phyloP scores from a whole-genome alignment of 2,797 vertebrate genomes.

The Phrynocephalus guinanensis region DNA sequence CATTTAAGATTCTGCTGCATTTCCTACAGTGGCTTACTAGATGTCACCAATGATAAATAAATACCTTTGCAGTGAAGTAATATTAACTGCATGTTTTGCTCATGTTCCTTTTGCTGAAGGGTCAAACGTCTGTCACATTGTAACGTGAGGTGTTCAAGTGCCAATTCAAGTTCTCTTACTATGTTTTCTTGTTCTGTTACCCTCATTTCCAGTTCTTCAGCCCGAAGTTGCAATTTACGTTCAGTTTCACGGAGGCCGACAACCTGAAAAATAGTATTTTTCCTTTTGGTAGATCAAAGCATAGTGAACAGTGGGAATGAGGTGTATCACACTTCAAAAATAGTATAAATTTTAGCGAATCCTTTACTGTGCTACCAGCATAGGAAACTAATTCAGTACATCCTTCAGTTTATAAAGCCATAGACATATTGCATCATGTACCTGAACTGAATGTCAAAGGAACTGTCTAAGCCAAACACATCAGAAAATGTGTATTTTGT shows the following conservation, averaged over 20 bases:
- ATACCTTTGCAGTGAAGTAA: constrained; percentile 85
- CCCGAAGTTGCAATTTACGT: constrained; percentile 78
- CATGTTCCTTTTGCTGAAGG: constrained; percentile 85
- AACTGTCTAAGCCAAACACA: background rate
- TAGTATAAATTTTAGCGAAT: background rate
- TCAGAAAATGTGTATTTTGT: background rate
- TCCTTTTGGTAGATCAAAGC: background rate
- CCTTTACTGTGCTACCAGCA: background rate
- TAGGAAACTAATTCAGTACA: background rate
- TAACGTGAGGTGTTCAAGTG: constrained; percentile 81
- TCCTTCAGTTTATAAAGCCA: background rate
- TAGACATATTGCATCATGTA: background rate
- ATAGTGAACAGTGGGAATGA: background rate
- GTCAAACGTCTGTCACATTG: constrained; percentile 86
- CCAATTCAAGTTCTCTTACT: constrained; percentile 80
- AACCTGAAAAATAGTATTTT: constrained; percentile 77
- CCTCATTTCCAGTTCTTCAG: constrained; percentile 85
- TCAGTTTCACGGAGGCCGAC: constrained; percentile 84
- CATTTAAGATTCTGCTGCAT: background rate
- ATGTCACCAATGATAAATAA: constrained; percentile 7
- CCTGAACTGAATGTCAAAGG: background rate
- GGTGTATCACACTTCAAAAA: background rate
- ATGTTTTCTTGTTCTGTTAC: constrained; percentile 76
- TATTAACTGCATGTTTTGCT: constrained; percentile 85
- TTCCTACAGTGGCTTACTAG: background rate